phyloP scores from a whole-genome alignment of 2,888 invertebrate species.

The Thereva nobilitata region DNA sequence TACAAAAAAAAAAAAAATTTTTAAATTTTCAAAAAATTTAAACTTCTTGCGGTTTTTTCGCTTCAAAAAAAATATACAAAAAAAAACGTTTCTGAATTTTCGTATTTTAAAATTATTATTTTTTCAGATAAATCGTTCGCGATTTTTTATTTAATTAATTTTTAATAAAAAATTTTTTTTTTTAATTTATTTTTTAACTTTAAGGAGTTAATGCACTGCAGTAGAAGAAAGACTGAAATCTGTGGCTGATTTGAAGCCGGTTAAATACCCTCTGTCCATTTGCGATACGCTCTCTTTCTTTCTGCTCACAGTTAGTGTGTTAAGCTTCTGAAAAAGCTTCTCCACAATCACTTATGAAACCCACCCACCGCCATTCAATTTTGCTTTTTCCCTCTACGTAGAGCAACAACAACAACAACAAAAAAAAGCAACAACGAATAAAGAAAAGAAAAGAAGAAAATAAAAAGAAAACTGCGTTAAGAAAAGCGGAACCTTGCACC shows the following conservation, averaged over 20 bases:
- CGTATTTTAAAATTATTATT: too few relatives aligned
- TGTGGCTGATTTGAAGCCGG: conserved; percentile 59
- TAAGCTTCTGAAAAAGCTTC: too few relatives aligned
- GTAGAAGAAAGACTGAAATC: conserved; percentile 60
- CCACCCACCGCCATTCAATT: conserved; percentile 10
- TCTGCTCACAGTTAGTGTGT: neutral
- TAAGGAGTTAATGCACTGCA: conserved; percentile 48
- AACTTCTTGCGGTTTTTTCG: conserved; percentile 27
- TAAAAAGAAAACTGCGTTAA: conserved; percentile 9
- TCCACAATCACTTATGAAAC: neutral
- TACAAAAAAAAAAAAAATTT: too few relatives aligned
- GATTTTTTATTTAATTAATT: conserved; percentile 35
- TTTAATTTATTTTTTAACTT: conserved; percentile 30
- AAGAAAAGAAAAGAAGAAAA: conserved; percentile 16
- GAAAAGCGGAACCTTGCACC: conserved; percentile 32
- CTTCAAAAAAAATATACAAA: too few relatives aligned
- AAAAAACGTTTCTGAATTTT: too few relatives aligned
- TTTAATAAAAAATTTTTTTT: neutral
- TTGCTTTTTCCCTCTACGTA: conserved; percentile 16
- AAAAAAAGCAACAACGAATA: conserved; percentile 1
- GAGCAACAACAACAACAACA: conserved; percentile 18
- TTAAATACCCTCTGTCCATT: conserved; percentile 57
- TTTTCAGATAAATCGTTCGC: neutral
- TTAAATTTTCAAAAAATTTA: neutral
- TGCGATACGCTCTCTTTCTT: conserved; percentile 28